These are phyloP conservation scores for Nibea coibor DNA, from an alignment of 2,113 vertebrate genomes.

Conservation along the genomic window DNA sequence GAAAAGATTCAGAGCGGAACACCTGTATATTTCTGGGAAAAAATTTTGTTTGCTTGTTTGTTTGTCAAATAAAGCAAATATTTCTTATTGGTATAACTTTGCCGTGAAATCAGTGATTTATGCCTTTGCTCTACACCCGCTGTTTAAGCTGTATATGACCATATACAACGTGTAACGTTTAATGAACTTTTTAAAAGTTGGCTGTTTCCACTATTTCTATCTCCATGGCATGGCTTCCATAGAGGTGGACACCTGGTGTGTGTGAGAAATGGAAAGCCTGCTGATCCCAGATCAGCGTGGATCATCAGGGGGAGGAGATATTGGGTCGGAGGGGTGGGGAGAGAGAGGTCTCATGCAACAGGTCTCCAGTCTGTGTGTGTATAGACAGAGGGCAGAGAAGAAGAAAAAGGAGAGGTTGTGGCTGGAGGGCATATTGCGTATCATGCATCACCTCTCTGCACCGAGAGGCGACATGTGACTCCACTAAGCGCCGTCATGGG, in stretches of 20 bases:
- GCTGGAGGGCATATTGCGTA: neutral
- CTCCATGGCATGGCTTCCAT: too few relatives aligned
- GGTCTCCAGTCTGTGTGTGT: slow-evolving; percentile 18
- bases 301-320: slow-evolving; percentile 56
- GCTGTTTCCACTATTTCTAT: neutral
- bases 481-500: slow-evolving; percentile 21
- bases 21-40: neutral
- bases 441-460: neutral
- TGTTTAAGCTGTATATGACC: neutral
- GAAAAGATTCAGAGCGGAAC: too few relatives aligned
- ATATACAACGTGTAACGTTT: neutral
- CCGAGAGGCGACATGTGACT: neutral
- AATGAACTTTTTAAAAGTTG: neutral
- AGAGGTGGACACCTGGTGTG: neutral
- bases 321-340: neutral
- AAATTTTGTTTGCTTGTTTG: too few relatives aligned
- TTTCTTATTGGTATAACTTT: neutral
- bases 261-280: slow-evolving; percentile 51
- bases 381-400: neutral
- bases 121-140: too few relatives aligned
- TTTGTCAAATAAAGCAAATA: neutral
- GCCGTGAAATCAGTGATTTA: neutral
- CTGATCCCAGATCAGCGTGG: slow-evolving; percentile 50
- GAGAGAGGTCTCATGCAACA: neutral
- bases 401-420: neutral